Base-by-base conservation (phyloP, 2,113 vertebrate genomes). In the Gorilla gorilla region DNA sequence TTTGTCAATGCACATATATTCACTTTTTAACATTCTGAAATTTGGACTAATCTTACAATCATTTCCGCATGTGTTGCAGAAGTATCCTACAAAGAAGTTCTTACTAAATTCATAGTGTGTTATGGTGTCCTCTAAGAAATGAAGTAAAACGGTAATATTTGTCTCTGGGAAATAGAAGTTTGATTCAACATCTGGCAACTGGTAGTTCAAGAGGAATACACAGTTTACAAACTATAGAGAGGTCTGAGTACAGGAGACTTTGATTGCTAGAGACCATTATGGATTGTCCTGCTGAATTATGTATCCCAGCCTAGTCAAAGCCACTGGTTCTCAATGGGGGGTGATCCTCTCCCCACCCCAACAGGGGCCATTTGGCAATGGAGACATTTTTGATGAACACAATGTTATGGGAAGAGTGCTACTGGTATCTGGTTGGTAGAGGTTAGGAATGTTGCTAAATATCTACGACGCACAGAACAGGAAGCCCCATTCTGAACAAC, bases 391-490 rank as follows among this genome's bases (percentile, higher is more conserved):
- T 61, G 32, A n/a, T 30, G n/a, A 11, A 59, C 43, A 27, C 1
- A 5, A 1, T 43, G 30, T 20, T 61, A 17, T 68, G 89, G 25
- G 3, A 38, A 10, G 2, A 6, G 4, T 30, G 7, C 40, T 30
- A 32, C 27, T 27, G 7, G 14, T n/a, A 59, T 27, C 9, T 59
- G 8, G 13, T n/a, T 32, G 45, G 38, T 17, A 48, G 32, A 73
- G 32, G 20, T 3, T 16, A n/a, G 23, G 30, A 23, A 25, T 27
- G 5, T 64, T 13, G 20, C 27, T 52, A 38, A 43, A 45, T 6
- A 48, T 40, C 10, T 30, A 2, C 4, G 1, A 20, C 1, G 16
- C 2, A 27, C 27, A 30, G 23, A 40, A 27, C 6, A 64, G 6
- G 9, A 13, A 43, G 6, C 61, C 17, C 5, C 18, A 55, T 32